Evolutionary conservation across 1,140 invertebrate genomes (phyloP), one percentile per base, ranked within the genome.

Genomic region (Sesamia nonagrioides): DNA sequence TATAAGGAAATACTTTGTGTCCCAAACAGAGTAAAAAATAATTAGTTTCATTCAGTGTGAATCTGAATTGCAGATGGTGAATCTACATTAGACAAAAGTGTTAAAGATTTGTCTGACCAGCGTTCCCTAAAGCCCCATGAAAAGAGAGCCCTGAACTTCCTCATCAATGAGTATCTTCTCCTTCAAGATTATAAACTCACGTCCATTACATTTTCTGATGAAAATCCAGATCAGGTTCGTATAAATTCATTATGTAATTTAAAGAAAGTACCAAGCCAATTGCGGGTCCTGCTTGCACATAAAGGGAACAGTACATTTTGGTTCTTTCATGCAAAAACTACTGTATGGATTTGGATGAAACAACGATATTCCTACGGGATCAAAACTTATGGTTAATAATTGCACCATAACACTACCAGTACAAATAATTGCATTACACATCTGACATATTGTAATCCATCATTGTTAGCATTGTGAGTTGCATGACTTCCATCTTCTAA

Each of bases 121-220:
- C 84, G 88, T 61, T 95, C 96, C 1, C 96, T 98, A 54, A 97
- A 98, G 89, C 97, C 97, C 13, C 97, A 98, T 92, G 98, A 99
- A 90, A 97, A 97, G 90, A 95, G 97, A 93, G 98, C 97, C 40
- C 90, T 98, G 0, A 98, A 98, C 94, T 98, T 98, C 93, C 95
- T 99, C 7, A 97, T 99, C 56, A 98, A 98, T 94, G 98, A 98
- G 94, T 98, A 98, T 92, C 92, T 99, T 15, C 90, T 98, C 42
- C 92, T 96, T 9, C 96, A 97, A 89, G 97, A 97, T 63, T 98
- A 98, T 90, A 98, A 98, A 95, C 92, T 99, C 15, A 98, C 98
- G 6, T 98, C 98, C 0, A 98, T 98, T 50, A 98, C 98, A 33
- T 99, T 98, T 95, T 97, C 97, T 60, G 98, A 99, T 96, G 98